Percentiles rank a stretch among this genome's conserved stretches.
These are phyloP conservation scores for Xestia rhomboidea DNA, from an alignment of 2,888 invertebrate genomes.

Conservation along the genomic window DNA sequence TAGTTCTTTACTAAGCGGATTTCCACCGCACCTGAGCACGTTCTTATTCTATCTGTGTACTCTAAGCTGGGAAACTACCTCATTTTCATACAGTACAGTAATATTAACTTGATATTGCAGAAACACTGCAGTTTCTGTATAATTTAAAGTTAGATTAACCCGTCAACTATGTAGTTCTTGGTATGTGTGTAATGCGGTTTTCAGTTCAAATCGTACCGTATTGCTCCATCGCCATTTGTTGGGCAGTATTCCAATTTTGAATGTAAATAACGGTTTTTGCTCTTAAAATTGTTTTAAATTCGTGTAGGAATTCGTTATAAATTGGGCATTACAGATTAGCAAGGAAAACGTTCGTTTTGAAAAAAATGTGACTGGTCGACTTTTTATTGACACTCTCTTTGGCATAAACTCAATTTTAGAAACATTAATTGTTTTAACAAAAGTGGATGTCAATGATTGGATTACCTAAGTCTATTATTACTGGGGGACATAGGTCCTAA, in stretches of 20 bases:
- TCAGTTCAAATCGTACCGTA: constrained; percentile 32
- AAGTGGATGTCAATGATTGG: not conserved
- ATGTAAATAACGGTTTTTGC: constrained; percentile 13
- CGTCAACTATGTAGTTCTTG: constrained; percentile 36
- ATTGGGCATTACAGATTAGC: not conserved
- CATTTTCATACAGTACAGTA: constrained; percentile 16
- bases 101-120: constrained; percentile 22
- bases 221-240: constrained; percentile 21
- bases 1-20: constrained; percentile 11
- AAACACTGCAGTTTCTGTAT: constrained; percentile 15
- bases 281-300: constrained; percentile 8
- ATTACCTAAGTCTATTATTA: not conserved
- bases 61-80: not conserved
- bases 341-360: not conserved
- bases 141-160: constrained; percentile 49
- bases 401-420: not conserved
- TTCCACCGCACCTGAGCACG: constrained; percentile 14
- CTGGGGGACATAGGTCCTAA: not conserved
- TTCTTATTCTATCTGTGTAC: constrained; percentile 1
- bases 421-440: too few relatives aligned
- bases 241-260: constrained; percentile 48
- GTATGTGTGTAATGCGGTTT: constrained; percentile 29
- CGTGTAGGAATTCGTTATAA: not conserved
- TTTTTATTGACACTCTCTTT: not conserved
- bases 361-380: not conserved